Evolutionary conservation across 2,113 vertebrate genomes (phyloP), one percentile per base, ranked within the genome.

Genomic region (Percopsis transmontana): DNA sequence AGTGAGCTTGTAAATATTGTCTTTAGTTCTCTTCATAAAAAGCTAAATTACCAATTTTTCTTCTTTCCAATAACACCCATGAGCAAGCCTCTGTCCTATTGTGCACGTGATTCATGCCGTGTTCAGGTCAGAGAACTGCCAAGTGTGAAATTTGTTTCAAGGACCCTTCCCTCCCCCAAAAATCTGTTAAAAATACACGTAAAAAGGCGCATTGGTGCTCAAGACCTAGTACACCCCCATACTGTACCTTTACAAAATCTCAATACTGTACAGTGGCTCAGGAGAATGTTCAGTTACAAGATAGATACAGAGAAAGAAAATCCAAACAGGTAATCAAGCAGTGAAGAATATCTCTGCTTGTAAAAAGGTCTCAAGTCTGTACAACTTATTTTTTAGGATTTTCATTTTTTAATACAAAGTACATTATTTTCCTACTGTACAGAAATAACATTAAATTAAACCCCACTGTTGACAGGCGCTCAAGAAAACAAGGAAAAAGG

Each of bases 141-240:
- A 21, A 12, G 23, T 38, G 53, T 38, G 53, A 45, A 68, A 87
- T 68, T 65, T 65, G 66, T 81, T 79, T 41, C 62, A 10, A 67
- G 58, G n/a, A 33, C 61, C 53, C 24, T 55, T 19, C 48, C 79
- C 19, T 10, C 53, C 75, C 54, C 62, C 69, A 66, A 54, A 14
- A 77, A 82, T 51, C 76, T 61, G 76, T 76, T 68, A 89, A 86
- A 58, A 84, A 78, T 85, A 87, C 74, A 88, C 83, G 79, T 76
- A 89, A 87, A 85, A 91, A 92, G 88, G 87, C 85, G 85, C 86
- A 86, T 85, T 83, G 89, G 88, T 90, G 89, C 90, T 90, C 73
- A 76, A 84, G 84, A 90, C 84, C 85, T 68, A 70, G 80, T 58
- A 81, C 86, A 88, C 86, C 86, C 27, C 70, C 60, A 81, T 65